Conservation (phyloP, 2,113 vertebrate species). For the Colinus virginianus region DNA sequence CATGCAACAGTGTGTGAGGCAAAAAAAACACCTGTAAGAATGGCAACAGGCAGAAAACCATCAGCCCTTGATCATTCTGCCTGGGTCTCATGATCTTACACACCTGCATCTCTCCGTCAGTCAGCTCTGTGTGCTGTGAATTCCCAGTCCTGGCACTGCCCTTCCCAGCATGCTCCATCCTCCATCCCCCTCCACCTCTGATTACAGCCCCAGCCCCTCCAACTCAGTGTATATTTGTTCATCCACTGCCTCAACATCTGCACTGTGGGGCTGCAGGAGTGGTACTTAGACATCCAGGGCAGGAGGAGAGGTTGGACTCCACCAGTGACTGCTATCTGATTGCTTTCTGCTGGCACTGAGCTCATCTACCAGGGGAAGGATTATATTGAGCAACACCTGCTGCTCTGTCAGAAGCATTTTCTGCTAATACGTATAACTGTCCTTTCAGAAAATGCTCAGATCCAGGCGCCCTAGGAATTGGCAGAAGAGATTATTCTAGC, state of each 20-base stretch:
- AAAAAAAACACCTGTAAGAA: neutral
- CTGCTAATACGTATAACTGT: neutral
- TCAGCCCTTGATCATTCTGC: neutral
- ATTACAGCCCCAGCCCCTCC: neutral
- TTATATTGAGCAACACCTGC: slow-evolving; percentile 35
- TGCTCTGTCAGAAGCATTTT: slow-evolving; percentile 52
- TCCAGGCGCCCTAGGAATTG: neutral
- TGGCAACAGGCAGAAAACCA: neutral
- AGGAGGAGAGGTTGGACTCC: neutral
- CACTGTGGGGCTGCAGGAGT: neutral
- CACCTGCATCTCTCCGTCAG: neutral
- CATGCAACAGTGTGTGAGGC: neutral
- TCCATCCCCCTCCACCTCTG: neutral
- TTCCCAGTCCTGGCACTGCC: neutral
- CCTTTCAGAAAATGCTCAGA: slow-evolving; percentile 21
- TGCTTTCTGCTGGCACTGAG: neutral
- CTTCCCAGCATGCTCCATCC: neutral
- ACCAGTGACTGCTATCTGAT: neutral
- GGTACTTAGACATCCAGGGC: neutral
- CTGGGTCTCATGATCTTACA: neutral
- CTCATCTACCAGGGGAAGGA: neutral
- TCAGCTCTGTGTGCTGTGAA: neutral
- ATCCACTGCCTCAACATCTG: neutral
- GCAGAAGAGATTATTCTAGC: neutral
- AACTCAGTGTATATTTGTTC: neutral